phyloP scores from a whole-genome alignment of 1,140 invertebrate genomes.

The Hypothenemus hampei region DNA sequence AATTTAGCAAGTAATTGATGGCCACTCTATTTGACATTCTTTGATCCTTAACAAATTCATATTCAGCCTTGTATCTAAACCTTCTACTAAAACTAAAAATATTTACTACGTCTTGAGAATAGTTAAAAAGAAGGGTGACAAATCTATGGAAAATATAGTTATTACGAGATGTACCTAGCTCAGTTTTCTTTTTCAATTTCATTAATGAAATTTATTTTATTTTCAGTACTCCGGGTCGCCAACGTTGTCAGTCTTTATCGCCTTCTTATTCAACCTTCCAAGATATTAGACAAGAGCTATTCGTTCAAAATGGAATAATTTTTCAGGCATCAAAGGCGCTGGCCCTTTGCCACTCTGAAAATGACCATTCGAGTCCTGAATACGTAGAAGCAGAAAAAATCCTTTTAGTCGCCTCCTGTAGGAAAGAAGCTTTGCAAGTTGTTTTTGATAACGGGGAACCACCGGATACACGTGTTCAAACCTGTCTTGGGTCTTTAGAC shows the following conservation, averaged over 20 bases:
- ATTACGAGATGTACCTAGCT: no score
- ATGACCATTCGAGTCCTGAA: conserved; percentile 43
- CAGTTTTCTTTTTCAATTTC: no score
- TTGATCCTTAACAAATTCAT: no score
- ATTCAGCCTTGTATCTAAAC: no score
- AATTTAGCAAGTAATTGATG: no score
- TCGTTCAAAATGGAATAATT: conserved; percentile 45
- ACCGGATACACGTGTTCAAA: not conserved
- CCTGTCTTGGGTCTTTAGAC: conserved; percentile 7
- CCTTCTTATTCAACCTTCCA: conserved; percentile 17
- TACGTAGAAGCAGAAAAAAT: conserved; percentile 48
- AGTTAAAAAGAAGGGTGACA: not conserved
- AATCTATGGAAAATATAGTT: not conserved
- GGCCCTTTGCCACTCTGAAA: conserved; percentile 41
- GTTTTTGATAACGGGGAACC: conserved; percentile 1
- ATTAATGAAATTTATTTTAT: no score
- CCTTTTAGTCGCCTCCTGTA: conserved; percentile 41
- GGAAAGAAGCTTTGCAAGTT: conserved; percentile 13
- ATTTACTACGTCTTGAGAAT: no score
- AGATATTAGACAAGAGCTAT: conserved; percentile 40
- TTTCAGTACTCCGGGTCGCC: conserved; percentile 2
- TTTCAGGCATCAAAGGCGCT: conserved; percentile 48
- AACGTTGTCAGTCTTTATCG: conserved; percentile 14
- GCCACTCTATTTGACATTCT: no score
- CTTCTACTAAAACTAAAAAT: no score